phyloP scores from a whole-genome alignment of 2,888 invertebrate species.

The Pinctada fucata region DNA sequence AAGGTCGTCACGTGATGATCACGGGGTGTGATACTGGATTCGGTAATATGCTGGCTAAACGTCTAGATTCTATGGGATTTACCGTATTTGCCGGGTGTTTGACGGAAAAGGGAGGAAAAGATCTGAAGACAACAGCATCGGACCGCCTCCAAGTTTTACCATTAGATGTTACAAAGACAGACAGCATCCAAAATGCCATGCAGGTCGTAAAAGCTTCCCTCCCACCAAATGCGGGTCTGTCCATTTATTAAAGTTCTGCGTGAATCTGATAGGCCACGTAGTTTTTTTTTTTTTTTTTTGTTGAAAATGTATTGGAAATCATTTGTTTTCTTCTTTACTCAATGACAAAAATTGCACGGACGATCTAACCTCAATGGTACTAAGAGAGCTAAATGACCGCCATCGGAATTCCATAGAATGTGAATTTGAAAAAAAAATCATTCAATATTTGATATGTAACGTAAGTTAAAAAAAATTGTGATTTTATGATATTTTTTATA shows the following conservation, averaged over 20 bases:
- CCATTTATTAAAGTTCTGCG: background rate
- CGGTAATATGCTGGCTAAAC: slow-evolving; percentile 58
- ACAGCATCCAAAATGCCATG: slow-evolving; percentile 44
- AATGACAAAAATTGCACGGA: no score
- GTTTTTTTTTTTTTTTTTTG: no score
- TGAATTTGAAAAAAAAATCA: no score
- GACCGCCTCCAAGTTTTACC: slow-evolving; percentile 41
- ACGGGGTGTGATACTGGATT: slow-evolving; percentile 70
- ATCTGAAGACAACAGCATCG: slow-evolving; percentile 44
- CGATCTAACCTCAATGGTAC: no score
- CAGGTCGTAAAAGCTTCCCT: slow-evolving; percentile 40
- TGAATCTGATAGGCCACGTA: no score
- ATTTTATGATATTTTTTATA: slow-evolving; percentile 12
- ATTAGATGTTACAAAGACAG: slow-evolving; percentile 53
- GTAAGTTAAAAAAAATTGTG: no score
- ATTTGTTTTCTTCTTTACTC: no score
- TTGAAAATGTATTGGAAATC: no score
- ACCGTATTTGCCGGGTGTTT: slow-evolving; percentile 62
- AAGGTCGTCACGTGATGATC: slow-evolving; percentile 57
- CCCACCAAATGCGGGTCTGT: slow-evolving; percentile 53
- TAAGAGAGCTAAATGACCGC: no score
- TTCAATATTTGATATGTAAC: no score
- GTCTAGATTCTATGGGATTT: slow-evolving; percentile 56
- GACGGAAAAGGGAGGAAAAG: slow-evolving; percentile 47
- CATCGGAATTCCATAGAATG: no score